These are phyloP conservation scores for Oryzaephilus surinamensis DNA, from an alignment of 1,140 invertebrate genomes.

Conservation along the genomic window DNA sequence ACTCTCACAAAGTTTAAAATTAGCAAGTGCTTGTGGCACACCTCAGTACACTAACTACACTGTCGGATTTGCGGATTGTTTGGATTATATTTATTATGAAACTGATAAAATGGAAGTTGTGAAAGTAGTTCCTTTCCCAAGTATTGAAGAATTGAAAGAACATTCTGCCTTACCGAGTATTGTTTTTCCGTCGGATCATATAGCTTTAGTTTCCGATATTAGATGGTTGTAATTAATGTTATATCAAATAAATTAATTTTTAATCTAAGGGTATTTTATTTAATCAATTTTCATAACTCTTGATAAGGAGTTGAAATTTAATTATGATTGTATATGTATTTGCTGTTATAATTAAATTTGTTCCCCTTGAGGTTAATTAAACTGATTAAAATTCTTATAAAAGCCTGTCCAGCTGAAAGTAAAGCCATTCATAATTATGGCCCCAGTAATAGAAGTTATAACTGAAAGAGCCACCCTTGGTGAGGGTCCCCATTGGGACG, in stretches of 20 bases:
- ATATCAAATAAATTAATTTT: too few relatives aligned
- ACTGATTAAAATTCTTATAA: too few relatives aligned
- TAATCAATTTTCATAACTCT: too few relatives aligned
- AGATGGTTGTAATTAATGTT: slow-evolving; percentile 40
- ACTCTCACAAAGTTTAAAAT: slow-evolving; percentile 48
- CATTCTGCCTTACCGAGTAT: slow-evolving; percentile 74
- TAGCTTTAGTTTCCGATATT: slow-evolving; percentile 78
- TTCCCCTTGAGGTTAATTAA: too few relatives aligned
- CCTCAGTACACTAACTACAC: slow-evolving; percentile 83
- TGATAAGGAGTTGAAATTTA: too few relatives aligned
- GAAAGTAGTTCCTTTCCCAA: slow-evolving; percentile 70
- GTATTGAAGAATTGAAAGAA: slow-evolving; percentile 60
- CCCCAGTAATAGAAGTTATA: slow-evolving; percentile 13
- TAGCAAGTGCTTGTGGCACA: slow-evolving; percentile 66
- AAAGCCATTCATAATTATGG: too few relatives aligned
- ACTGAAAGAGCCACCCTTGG: slow-evolving; percentile 27
- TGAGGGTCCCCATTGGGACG: slow-evolving; percentile 62
- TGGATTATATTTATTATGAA: slow-evolving; percentile 90
- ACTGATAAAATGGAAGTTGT: slow-evolving; percentile 50
- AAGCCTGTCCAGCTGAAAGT: too few relatives aligned
- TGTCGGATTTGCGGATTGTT: slow-evolving; percentile 66
- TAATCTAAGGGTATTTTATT: too few relatives aligned
- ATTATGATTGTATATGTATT: too few relatives aligned
- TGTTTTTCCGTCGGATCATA: slow-evolving; percentile 86
- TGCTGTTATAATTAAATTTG: too few relatives aligned